These are phyloP conservation scores for Chromis chromis DNA, from an alignment of 2,797 vertebrate species.

Conservation along the genomic window DNA sequence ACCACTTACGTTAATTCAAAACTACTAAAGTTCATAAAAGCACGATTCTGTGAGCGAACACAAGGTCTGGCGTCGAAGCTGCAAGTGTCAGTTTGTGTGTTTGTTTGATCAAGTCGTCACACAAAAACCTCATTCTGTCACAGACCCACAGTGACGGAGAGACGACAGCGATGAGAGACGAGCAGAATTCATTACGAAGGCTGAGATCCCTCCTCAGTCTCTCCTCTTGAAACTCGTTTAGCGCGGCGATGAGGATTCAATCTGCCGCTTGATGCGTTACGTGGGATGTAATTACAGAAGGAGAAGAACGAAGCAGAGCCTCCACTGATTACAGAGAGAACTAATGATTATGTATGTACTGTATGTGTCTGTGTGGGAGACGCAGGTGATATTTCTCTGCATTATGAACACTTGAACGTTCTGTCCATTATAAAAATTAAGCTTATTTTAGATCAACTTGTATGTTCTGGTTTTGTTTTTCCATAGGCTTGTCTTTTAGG, in stretches of 20 bases:
- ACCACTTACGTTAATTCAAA: constrained; percentile 7
- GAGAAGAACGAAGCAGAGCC: constrained; percentile 57
- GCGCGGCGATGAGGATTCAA: constrained; percentile 55
- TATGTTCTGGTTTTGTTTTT: not conserved
- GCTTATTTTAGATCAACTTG: not conserved
- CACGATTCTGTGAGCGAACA: constrained; percentile 26
- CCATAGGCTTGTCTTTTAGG: too few species aligned
- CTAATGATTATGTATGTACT: constrained; percentile 58
- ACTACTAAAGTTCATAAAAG: constrained; percentile 21
- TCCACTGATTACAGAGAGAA: constrained; percentile 66
- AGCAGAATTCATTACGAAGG: constrained; percentile 40
- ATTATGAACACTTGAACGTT: constrained; percentile 1
- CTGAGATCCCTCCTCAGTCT: constrained; percentile 22
- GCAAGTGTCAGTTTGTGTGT: constrained; percentile 15
- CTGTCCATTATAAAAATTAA: constrained; percentile 11
- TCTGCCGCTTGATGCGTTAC: constrained; percentile 55
- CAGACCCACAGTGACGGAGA: constrained; percentile 20
- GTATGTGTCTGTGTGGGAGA: constrained; percentile 40
- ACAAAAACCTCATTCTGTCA: constrained; percentile 61
- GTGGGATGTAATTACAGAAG: constrained; percentile 76
- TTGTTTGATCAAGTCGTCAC: constrained; percentile 58
- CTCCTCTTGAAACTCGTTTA: constrained; percentile 57
- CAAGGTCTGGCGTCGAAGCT: not conserved
- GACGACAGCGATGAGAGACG: constrained; percentile 41
- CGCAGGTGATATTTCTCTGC: constrained; percentile 53